These are phyloP conservation scores for Halcyon senegalensis DNA, from an alignment of 2,113 vertebrate species.

Conservation along the genomic window DNA sequence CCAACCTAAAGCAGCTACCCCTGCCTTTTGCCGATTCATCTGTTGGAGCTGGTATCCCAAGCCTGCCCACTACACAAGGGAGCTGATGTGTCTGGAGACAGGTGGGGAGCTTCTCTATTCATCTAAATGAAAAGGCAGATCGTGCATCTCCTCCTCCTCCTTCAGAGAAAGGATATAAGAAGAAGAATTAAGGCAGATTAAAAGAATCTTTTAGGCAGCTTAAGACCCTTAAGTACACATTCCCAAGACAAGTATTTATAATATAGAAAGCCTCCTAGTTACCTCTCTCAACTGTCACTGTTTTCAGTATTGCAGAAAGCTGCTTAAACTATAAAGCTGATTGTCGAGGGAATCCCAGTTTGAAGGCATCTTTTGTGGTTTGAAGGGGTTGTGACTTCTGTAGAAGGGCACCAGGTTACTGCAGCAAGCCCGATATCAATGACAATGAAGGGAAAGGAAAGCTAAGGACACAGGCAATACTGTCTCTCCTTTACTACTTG, in stretches of 20 bases:
- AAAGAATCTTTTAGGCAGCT: background rate
- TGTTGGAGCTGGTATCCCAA: background rate
- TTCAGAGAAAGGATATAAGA: conserved; percentile 12
- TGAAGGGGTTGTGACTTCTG: conserved; percentile 11
- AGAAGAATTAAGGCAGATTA: conserved; percentile 39
- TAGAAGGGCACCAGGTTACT: background rate
- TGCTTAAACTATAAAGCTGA: conserved; percentile 59
- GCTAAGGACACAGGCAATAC: background rate
- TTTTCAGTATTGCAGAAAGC: conserved; percentile 43
- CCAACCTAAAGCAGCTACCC: background rate
- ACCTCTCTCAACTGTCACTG: conserved; percentile 27
- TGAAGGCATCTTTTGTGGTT: conserved; percentile 14
- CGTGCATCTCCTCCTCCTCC: background rate
- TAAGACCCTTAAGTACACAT: conserved; percentile 42
- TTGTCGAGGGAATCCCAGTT: conserved; percentile 20
- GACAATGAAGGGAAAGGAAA: background rate
- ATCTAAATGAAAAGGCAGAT: background rate
- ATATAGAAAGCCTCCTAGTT: conserved; percentile 19
- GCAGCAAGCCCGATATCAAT: background rate
- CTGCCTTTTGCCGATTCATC: accelerated
- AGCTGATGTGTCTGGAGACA: background rate
- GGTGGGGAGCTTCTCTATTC: background rate
- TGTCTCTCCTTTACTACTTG: background rate
- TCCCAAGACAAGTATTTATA: conserved; percentile 35
- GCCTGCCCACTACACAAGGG: background rate